These are phyloP conservation scores for Toxotes jaculatrix DNA, from an alignment of 2,113 vertebrate species.

Conservation along the genomic window DNA sequence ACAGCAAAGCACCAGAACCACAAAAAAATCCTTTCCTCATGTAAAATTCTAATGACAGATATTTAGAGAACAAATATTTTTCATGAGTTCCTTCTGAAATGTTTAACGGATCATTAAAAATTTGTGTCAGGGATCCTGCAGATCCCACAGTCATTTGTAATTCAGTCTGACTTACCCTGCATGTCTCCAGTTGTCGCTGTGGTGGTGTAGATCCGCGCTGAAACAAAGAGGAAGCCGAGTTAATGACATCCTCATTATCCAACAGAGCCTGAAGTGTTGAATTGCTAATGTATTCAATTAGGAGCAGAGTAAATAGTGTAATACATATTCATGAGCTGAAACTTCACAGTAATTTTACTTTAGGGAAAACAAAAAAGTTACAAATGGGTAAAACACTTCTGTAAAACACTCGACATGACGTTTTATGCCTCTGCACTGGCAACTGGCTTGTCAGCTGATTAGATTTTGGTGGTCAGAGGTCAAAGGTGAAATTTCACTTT, in stretches of 20 bases:
- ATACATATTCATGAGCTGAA: conserved; percentile 45
- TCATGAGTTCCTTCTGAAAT: not conserved
- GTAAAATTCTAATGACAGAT: not conserved
- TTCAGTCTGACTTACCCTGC: conserved; percentile 84
- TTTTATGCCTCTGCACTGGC: not conserved
- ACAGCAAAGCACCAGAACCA: not conserved
- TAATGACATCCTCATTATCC: conserved; percentile 58
- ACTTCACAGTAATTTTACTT: conserved; percentile 1
- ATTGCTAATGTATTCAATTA: conserved; percentile 44
- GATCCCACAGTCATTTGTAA: not conserved
- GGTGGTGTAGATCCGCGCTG: conserved; percentile 95
- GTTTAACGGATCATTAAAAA: conserved; percentile 5
- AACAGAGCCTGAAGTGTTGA: conserved; percentile 24
- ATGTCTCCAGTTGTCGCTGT: conserved; percentile 90
- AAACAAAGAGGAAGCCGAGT: conserved; percentile 64
- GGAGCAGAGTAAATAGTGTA: conserved; percentile 17
- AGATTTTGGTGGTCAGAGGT: too few relatives aligned
- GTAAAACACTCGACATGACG: not conserved
- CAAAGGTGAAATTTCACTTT: too few relatives aligned
- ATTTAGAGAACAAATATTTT: conserved; percentile 22
- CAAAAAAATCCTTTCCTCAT: not conserved
- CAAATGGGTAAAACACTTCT: not conserved
- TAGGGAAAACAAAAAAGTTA: not conserved
- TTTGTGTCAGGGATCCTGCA: not conserved
- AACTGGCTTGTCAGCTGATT: too few relatives aligned